Conservation (phyloP, 2,797 vertebrate genomes). For the Loriculus beryllinus region DNA sequence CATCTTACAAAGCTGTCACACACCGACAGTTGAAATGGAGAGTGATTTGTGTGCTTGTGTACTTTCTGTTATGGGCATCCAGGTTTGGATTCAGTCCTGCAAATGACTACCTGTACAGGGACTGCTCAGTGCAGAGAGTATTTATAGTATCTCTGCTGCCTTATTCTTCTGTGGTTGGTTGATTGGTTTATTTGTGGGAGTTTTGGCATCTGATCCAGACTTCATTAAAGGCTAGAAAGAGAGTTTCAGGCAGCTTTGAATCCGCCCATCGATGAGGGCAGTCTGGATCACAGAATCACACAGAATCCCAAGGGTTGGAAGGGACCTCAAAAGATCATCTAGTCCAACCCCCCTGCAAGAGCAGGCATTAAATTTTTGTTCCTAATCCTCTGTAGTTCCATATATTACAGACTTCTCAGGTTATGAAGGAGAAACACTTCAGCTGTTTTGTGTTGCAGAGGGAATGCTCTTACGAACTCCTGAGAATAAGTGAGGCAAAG, state of each 20-base stretch:
- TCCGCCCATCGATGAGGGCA: not conserved
- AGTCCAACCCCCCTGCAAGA: no score
- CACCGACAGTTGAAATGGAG: not conserved
- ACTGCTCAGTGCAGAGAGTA: not conserved
- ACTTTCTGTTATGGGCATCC: rapidly evolving
- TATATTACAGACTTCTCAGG: not conserved
- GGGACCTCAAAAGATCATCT: no score
- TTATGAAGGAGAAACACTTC: not conserved
- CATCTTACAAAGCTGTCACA: not conserved
- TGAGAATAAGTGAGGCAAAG: not conserved
- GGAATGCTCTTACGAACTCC: not conserved
- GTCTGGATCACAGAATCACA: no score
- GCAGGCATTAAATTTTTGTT: not conserved
- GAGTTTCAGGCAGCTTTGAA: not conserved
- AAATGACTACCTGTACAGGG: not conserved
- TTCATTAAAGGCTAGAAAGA: not conserved
- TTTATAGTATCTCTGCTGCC: not conserved
- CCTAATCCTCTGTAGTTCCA: not conserved
- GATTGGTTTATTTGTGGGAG: not conserved
- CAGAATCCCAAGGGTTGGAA: no score
- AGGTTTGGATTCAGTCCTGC: not conserved
- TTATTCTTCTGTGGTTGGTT: not conserved
- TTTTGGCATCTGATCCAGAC: not conserved
- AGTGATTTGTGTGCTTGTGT: not conserved
- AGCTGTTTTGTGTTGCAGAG: not conserved